These are phyloP conservation scores for Danionella cerebrum DNA, from an alignment of 2,113 vertebrate genomes.

Conservation along the genomic window DNA sequence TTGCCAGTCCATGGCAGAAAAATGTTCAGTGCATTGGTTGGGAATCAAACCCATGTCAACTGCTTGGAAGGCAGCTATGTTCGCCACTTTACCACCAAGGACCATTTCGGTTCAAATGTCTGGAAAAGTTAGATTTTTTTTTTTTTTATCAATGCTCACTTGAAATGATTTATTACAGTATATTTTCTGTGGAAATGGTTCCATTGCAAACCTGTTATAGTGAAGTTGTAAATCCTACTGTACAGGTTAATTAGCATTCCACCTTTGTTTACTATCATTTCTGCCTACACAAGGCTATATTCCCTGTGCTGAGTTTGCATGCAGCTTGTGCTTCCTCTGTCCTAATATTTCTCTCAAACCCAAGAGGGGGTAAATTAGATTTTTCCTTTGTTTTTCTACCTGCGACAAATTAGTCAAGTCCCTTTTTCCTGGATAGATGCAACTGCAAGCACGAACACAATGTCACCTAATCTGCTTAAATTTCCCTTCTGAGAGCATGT, in stretches of 20 bases:
- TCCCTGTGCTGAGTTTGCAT: neutral
- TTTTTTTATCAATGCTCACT: no score
- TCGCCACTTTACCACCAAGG: no score
- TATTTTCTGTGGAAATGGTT: no score
- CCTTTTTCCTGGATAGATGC: neutral
- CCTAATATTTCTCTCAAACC: neutral
- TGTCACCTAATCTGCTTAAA: constrained; percentile 12
- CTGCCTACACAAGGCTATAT: neutral
- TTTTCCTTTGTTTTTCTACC: constrained; percentile 12
- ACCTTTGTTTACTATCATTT: neutral
- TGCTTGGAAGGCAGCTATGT: no score
- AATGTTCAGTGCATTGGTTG: no score
- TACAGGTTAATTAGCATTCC: neutral
- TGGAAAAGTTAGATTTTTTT: no score
- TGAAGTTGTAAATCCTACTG: neutral
- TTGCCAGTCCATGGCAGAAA: no score
- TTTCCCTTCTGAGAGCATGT: neutral
- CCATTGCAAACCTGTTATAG: no score
- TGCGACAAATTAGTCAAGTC: neutral
- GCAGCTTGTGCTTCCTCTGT: neutral
- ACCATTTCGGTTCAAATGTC: no score
- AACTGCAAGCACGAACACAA: neutral
- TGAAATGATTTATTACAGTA: no score
- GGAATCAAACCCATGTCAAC: no score
- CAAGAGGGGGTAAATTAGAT: constrained; percentile 21